Evolutionary conservation across 2,113 vertebrate genomes (phyloP).

Genomic region (human (Homo sapiens)): GRCh38 chr6:137864501-137865000

Average conservation of each 20-base stretch:
- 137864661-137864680: not conserved
- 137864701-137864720: not conserved
- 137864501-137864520: not conserved
- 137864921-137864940: not conserved
- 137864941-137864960: not conserved
- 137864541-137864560: not conserved
- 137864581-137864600: not conserved
- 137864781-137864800: not conserved
- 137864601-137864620: not conserved
- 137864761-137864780: not conserved
- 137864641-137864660: not conserved
- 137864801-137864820: not conserved
- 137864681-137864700: not conserved
- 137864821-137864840: not conserved
- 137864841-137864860: not conserved
- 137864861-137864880: not conserved
- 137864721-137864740: not conserved
- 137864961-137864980: not conserved
- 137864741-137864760: not conserved
- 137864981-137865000: conserved; percentile 5
- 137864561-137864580: not conserved
- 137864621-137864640: not conserved
- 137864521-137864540: not conserved
- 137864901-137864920: not conserved
- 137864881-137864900: not conserved